Evolutionary conservation across 2,113 vertebrate genomes (phyloP).

Genomic region (Microcebus jonahi): DNA sequence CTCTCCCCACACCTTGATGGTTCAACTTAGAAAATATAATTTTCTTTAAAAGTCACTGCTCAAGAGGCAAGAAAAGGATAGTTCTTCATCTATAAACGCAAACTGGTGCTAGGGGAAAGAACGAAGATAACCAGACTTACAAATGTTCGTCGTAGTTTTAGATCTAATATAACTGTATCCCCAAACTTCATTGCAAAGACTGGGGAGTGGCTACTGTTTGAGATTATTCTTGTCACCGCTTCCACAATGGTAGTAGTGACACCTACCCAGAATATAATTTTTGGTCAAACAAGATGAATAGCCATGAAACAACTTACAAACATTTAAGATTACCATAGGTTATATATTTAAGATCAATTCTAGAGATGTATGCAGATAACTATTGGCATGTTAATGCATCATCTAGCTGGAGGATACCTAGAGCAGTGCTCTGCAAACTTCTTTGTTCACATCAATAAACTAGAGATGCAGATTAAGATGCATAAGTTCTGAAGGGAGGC

Average conservation of each 20-base stretch:
- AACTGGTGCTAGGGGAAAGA: not conserved
- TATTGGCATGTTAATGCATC: not conserved
- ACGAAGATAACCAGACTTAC: not conserved
- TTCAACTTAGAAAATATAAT: not conserved
- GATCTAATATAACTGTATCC: not conserved
- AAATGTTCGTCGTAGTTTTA: not conserved
- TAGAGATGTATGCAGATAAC: not conserved
- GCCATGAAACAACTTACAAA: constrained; percentile 2
- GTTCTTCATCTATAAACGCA: not conserved
- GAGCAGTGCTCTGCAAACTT: not conserved
- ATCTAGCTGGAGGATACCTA: not conserved
- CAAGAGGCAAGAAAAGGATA: not conserved
- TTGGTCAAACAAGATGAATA: not conserved
- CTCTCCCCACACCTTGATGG: not conserved
- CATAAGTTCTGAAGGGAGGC: not conserved
- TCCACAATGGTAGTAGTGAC: not conserved
- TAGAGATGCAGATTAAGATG: not conserved
- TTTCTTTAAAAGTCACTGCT: not conserved
- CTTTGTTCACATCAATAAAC: not conserved
- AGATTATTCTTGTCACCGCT: not conserved
- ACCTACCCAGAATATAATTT: not conserved
- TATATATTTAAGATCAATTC: not conserved
- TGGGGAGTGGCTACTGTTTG: not conserved
- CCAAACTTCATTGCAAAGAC: not conserved
- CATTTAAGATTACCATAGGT: not conserved